Base-by-base conservation (phyloP, 2,797 vertebrate genomes). In the Pyrrhura leucotis region DNA sequence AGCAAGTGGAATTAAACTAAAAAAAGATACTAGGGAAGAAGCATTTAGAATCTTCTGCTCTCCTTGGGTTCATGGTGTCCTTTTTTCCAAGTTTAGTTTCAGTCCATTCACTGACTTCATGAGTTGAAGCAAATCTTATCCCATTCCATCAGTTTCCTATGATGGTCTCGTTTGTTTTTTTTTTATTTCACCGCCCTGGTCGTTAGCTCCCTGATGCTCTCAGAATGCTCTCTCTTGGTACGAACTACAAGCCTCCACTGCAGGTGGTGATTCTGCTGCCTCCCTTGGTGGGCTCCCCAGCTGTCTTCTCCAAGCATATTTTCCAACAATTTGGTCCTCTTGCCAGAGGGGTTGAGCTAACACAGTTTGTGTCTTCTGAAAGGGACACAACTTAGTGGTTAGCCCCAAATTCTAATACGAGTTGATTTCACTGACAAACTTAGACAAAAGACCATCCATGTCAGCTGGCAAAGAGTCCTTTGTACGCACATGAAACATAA, bases 371-470 rank as follows among this genome's bases (percentile, higher is more conserved):
- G 7, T 28, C 8, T 56, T 69, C 35, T 37, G 37, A 33, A 56
- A 12, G 12, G 11, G 17, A 16, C 6, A 18, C 7, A 35, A n/a
- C 26, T 31, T 1, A 19, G 2, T 7, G 10, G 25, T 3, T 15
- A 53, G 7, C 1, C 9, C 7, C 3, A 18, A 50, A 11, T 39
- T 35, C 20, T 63, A 39, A 45, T 12, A 45, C 1, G 3, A 58
- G 2, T 13, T 65, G 6, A 45, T 76, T 71, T 58, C 10, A 75
- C 5, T 35, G 22, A 31, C 6, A 56, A 3, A 6, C 39, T 42
- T 48, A n/a, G 2, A 9, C 22, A 56, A 58, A 83, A 56, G 3
- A 14, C 22, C 28, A 33, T 21, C 13, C 2, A 1, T 33, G 14
- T 35, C 18, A 51, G 12, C 29, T 47, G 29, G 29, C 12, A 3